Base-by-base conservation (phyloP, 2,797 vertebrate species). In the Tragopan temminckii region DNA sequence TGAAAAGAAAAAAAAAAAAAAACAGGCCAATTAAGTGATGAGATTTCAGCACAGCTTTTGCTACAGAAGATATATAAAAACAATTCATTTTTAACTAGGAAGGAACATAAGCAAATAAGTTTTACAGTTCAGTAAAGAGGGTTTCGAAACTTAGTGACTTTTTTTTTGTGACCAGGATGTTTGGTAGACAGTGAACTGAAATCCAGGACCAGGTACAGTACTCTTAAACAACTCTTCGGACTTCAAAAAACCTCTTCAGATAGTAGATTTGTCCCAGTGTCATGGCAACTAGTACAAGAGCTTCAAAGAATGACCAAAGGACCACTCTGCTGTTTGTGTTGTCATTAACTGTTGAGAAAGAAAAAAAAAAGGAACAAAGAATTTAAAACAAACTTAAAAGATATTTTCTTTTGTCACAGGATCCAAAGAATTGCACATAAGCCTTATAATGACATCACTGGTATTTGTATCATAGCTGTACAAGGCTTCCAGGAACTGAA, bases 281-380 rank as follows among this genome's bases (percentile, higher is more conserved):
- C 99, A 99, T 99, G 92, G 99, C 99, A 96, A 99, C 99, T 97
- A 99, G 98, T 97, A 99, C 99, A 91, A 99, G 98, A 64, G 99
- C 99, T 98, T 99, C 99, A 48, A 99, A 99, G 98, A 99, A 99
- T 12, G 99, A 99, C 99, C 99, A 99, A 79, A 99, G 99, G 85
- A 99, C 99, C 98, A 99, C 99, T 98, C 99, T 98, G 98, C 99
- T 99, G 98, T 99, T 99, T 88, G 99, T 99, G 98, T 99, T 99
- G 98, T 99, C 99, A 17, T 99, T 99, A 97, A 99, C 99, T 99
- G 95, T 95, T 66, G 85, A 77, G 80, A 13, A 4, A 4, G 68
- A 91, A 94, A 31, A 94, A 63, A 50, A 57, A 8, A 2, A 6
- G 40, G 40, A 64, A 80, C 29, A 48, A 78, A 82, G 80, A 31